These are phyloP conservation scores for Seriola aureovittata DNA, from an alignment of 2,113 vertebrate genomes.

Conservation along the genomic window DNA sequence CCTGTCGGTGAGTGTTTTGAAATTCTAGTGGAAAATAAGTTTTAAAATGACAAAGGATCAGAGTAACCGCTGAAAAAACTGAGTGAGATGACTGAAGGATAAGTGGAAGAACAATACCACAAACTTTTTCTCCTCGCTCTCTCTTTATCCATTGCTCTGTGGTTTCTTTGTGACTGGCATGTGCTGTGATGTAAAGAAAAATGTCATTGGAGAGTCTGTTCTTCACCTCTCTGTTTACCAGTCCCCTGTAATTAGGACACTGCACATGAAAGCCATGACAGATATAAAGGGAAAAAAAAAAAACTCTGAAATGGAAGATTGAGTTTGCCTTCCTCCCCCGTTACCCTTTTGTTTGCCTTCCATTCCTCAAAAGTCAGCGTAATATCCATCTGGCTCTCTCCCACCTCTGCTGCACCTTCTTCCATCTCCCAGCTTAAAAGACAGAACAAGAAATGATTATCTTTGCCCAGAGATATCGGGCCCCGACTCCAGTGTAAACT, in stretches of 20 bases:
- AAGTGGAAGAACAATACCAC: not conserved
- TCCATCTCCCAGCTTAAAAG: conserved; percentile 78
- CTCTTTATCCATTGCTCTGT: not conserved
- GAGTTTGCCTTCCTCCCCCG: conserved; percentile 74
- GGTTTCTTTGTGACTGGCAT: conserved; percentile 40
- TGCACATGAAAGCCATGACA: conserved; percentile 56
- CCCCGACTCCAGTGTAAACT: conserved; percentile 84
- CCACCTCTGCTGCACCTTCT: conserved; percentile 69
- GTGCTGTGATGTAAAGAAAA: conserved; percentile 48
- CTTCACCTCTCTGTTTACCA: conserved; percentile 59
- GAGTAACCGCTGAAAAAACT: not conserved
- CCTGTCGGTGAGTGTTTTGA: not conserved
- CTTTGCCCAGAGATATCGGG: conserved; percentile 85
- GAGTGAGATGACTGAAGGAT: not conserved
- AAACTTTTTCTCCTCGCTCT: not conserved
- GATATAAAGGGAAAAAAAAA: conserved; percentile 34
- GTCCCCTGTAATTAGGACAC: conserved; percentile 57
- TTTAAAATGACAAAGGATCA: not conserved
- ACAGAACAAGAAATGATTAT: conserved; percentile 85
- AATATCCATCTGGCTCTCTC: conserved; percentile 73
- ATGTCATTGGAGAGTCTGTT: conserved; percentile 38
- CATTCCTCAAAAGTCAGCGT: conserved; percentile 78
- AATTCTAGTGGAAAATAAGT: not conserved
- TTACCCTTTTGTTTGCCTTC: conserved; percentile 80
- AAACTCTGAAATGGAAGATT: conserved; percentile 71